Evolutionary conservation across 2,797 vertebrate genomes (phyloP), one percentile per base, ranked within the genome.

Genomic region (Hydrophis major): DNA sequence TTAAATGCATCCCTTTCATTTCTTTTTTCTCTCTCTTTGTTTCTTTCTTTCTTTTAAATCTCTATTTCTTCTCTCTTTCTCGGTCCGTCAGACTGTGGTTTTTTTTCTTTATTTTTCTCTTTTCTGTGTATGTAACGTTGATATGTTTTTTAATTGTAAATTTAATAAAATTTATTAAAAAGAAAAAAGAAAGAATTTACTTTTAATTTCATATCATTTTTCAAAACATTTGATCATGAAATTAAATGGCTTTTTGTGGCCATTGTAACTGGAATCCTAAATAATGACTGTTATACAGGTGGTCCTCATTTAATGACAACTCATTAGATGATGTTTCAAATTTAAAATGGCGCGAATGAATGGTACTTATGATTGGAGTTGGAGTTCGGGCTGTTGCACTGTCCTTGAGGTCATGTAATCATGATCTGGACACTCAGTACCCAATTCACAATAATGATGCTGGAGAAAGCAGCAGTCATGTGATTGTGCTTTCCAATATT

Each of bases 171-270:
- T 37, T 37, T 37, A 37, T 37, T 37, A 2, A 37, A 37, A 37
- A 32, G 32, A 37, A 37, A 37, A 37, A 42, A 90, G n/a, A 20
- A 69, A 59, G 16, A 13, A 69, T 1, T 3, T 32, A 5, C 22
- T 86, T 63, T 61, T 86, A 42, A 89, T 89, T 86, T 86, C 69
- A 92, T 87, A 74, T 3, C 94, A 95, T 92, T 94, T 91, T 86
- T 60, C 88, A 95, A 88, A 87, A 83, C 13, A 47, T 20, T 93
- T 92, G 74, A 14, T 63, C 47, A 93, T 93, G 63, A 92, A 94
- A 0, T 92, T 89, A 95, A 95, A 94, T 94, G 89, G 95, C 93
- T 94, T 95, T 83, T 74, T 56, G 16, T 90, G 94, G 94, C 74
- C 93, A 95, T 4, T 94, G 94, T 92, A 78, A 60, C 87, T 87